Percentiles rank a stretch among this genome's conserved stretches.
These are phyloP conservation scores for Micropoecilia bifurca DNA, from an alignment of 2,797 vertebrate species.

Conservation along the genomic window DNA sequence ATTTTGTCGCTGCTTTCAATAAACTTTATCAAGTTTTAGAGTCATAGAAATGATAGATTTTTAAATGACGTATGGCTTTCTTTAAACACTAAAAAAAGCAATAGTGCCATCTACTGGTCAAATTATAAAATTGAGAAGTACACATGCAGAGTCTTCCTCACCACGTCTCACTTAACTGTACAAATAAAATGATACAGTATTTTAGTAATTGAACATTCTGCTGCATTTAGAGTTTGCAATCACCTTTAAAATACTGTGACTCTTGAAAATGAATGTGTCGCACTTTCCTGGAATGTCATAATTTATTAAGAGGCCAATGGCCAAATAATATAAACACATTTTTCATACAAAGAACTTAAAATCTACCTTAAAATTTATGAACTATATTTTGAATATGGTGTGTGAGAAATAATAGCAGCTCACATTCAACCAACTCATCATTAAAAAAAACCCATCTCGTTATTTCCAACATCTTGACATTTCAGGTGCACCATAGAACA, in stretches of 20 bases:
- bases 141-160: not conserved
- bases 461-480: not conserved
- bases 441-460: not conserved
- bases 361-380: not conserved
- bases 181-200: not conserved
- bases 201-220: not conserved
- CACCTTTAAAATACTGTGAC: not conserved
- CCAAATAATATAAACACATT: not conserved
- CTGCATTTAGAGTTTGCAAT: not conserved
- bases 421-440: not conserved
- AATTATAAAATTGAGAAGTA: not conserved
- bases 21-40: not conserved
- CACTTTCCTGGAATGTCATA: not conserved
- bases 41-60: not conserved
- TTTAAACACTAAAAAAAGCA: slow-evolving; percentile 22
- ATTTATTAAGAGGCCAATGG: not conserved
- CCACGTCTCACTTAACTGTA: not conserved
- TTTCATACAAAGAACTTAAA: not conserved
- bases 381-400: no score
- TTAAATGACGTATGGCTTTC: not conserved
- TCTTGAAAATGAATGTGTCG: not conserved
- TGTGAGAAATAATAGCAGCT: not conserved
- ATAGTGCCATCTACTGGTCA: slow-evolving; percentile 78
- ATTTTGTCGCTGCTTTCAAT: not conserved
- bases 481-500: not conserved